Evolutionary conservation across 2,797 vertebrate genomes (phyloP), one percentile per base, ranked within the genome.

Genomic region (Falco berigora): DNA sequence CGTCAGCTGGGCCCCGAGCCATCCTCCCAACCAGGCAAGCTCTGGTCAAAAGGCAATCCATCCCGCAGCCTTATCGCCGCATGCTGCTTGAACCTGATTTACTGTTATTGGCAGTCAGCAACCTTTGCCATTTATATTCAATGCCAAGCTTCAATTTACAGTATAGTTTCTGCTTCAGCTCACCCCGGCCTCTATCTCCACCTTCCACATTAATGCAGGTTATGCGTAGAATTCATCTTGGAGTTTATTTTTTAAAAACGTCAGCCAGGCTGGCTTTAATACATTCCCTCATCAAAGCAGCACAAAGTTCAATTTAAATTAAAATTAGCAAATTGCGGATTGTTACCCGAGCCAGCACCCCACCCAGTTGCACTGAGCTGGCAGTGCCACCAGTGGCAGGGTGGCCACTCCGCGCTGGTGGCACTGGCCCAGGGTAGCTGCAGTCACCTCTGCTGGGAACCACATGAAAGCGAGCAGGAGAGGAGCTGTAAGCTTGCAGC

Each of bases 101-200:
- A 82, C 85, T 71, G 78, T 42, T 58, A 92, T 38, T 95, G 94
- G 95, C 95, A 71, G 63, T 10, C 85, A 88, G 91, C 89, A 95
- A 81, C 90, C 91, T 86, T 38, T 77, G 76, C 94, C 92, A 67
- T 97, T 95, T 73, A 74, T 93, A 96, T 92, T 95, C 87, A 38
- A 22, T 55, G 91, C 90, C 96, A 95, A 93, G 80, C 86, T 94
- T 84, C 96, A 91, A 95, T 97, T 96, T 96, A 96, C 76, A 86
- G 86, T 36, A 90, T 36, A 56, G 68, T 88, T 91, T 96, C 92
- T 66, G 90, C 94, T 94, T 91, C 90, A 90, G 88, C 93, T 95
- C 95, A 87, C 38, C 75, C 89, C 9, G 6, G 90, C 84, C 23
- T 94, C 93, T 93, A 80, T 91, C 90, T 97, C 81, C 90, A 94